Conservation (phyloP, 1,140 invertebrate genomes). For the Lepidostoma basale region DNA sequence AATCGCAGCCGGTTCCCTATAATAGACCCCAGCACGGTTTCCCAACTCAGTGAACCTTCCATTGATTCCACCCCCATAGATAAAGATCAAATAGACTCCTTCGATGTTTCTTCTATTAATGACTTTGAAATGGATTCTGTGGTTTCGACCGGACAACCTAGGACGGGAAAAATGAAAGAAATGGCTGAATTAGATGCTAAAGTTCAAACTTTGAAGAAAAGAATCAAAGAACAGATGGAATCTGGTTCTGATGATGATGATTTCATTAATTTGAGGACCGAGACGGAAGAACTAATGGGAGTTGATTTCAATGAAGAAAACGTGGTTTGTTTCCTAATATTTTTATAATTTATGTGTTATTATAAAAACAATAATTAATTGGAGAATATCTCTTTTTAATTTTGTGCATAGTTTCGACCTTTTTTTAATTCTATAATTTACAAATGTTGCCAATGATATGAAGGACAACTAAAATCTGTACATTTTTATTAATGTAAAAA, state of each 20-base stretch:
- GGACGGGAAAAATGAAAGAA: conserved; percentile 56
- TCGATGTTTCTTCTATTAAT: conserved; percentile 56
- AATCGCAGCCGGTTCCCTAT: conserved; percentile 55
- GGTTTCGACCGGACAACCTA: conserved; percentile 37
- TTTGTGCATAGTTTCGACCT: too few species aligned
- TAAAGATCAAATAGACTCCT: conserved; percentile 38
- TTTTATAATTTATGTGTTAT: too few species aligned
- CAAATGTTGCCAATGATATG: too few species aligned
- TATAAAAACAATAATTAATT: too few species aligned
- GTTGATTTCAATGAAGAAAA: conserved; percentile 37
- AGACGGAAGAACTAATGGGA: conserved; percentile 48
- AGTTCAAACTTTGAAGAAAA: conserved; percentile 61
- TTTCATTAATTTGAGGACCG: conserved; percentile 64
- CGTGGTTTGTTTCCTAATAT: conserved; percentile 10
- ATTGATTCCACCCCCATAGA: not conserved
- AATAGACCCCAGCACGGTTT: conserved; percentile 57
- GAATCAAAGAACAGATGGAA: conserved; percentile 60
- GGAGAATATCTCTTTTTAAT: too few species aligned
- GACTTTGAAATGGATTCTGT: conserved; percentile 51
- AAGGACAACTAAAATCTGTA: too few species aligned
- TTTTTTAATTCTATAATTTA: too few species aligned
- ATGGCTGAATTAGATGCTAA: conserved; percentile 62
- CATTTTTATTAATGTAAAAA: too few species aligned
- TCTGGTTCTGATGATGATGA: conserved; percentile 66
- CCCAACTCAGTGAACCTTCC: not conserved